Conservation (phyloP, 1,140 invertebrate genomes). For the Sesamia nonagrioides region DNA sequence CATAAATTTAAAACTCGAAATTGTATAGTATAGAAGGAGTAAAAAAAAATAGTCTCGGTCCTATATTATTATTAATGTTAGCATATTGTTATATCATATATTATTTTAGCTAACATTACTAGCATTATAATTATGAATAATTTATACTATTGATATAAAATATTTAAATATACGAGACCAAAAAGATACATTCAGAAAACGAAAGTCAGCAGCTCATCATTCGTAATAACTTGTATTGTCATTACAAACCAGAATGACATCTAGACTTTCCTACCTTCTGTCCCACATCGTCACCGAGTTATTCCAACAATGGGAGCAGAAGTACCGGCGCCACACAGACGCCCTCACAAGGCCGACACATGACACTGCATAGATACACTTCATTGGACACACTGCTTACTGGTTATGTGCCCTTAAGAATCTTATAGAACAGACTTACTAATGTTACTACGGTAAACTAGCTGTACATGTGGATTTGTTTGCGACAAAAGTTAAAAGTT, state of each 20-base stretch:
- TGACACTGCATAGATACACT: slow-evolving; percentile 39
- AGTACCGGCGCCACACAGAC: slow-evolving; percentile 30
- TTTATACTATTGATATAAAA: too few species aligned
- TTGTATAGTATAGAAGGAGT: too few species aligned
- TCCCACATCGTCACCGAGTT: background rate
- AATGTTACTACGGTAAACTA: background rate
- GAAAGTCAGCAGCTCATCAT: too few species aligned
- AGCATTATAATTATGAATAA: too few species aligned
- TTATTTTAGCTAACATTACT: too few species aligned
- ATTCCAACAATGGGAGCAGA: background rate
- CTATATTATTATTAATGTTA: too few species aligned
- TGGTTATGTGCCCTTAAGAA: background rate
- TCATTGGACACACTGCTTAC: slow-evolving; percentile 34
- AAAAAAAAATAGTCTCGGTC: too few species aligned
- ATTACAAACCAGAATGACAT: background rate
- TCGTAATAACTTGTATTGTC: background rate
- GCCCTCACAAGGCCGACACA: slow-evolving; percentile 37
- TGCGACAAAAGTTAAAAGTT: too few species aligned
- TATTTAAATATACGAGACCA: too few species aligned
- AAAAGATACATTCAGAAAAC: too few species aligned
- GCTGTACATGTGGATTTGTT: background rate
- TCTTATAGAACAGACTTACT: background rate
- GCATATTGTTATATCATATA: too few species aligned
- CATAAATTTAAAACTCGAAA: too few species aligned
- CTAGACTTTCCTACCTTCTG: background rate